A percentile compares a stretch with the other conserved stretches of the same genome.
Conservation (phyloP, 1,140 invertebrate species). For the Rhizoglyphus robini region DNA sequence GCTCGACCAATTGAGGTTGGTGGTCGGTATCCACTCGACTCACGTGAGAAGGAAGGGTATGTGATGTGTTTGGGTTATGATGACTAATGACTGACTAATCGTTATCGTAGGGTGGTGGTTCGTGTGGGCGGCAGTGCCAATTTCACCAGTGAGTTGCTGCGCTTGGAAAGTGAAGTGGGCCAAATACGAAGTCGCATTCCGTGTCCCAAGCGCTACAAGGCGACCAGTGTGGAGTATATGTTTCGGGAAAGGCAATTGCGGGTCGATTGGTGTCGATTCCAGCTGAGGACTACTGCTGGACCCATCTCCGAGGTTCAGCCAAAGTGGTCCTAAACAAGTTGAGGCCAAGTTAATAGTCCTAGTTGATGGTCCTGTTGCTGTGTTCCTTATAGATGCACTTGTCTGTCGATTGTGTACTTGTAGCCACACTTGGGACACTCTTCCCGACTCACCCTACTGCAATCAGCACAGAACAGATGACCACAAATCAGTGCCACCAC, state of each 20-base stretch:
- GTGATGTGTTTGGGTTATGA: slow-evolving; percentile 24
- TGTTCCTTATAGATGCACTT: background rate
- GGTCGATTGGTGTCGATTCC: slow-evolving; percentile 77
- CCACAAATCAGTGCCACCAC: background rate
- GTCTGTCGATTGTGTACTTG: background rate
- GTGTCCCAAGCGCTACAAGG: slow-evolving; percentile 65
- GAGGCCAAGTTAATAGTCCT: too few relatives aligned
- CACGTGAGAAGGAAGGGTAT: slow-evolving; percentile 70
- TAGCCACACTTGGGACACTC: background rate
- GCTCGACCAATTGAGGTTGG: slow-evolving; percentile 66
- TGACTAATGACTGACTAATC: background rate
- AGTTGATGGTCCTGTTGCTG: too few relatives aligned
- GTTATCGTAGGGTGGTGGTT: slow-evolving; percentile 51
- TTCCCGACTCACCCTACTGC: background rate
- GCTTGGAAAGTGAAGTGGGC: slow-evolving; percentile 63
- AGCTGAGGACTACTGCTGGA: slow-evolving; percentile 44
- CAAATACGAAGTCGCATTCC: slow-evolving; percentile 53
- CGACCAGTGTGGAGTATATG: slow-evolving; percentile 63
- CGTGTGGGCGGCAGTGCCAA: slow-evolving; percentile 55
- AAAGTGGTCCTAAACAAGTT: too few relatives aligned
- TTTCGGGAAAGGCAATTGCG: slow-evolving; percentile 61
- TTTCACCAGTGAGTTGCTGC: slow-evolving; percentile 56
- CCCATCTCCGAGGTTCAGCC: too few relatives aligned
- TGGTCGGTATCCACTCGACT: slow-evolving; percentile 59
- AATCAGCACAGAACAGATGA: background rate